A percentile compares a stretch with the other conserved stretches of the same genome.
Evolutionary conservation across 1,140 invertebrate genomes (phyloP).

Genomic region (Drosophila pseudoobscura): DNA sequence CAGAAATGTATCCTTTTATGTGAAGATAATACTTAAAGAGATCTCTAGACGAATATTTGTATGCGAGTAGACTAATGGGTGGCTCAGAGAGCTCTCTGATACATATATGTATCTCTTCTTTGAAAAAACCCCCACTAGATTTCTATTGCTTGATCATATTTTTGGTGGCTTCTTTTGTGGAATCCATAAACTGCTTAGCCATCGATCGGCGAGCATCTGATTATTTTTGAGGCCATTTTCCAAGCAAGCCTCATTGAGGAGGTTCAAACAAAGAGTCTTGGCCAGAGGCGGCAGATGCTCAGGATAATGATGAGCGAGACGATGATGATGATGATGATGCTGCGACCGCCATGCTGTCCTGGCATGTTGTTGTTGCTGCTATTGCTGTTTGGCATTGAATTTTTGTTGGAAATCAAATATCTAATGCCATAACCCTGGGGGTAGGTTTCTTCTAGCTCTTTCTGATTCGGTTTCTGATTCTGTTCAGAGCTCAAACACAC

Average conservation of each 20-base stretch:
- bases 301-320: conserved; percentile 34
- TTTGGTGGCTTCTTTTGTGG: too few relatives aligned
- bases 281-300: conserved; percentile 56
- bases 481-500: conserved; percentile 6
- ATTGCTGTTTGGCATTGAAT: conserved; percentile 52
- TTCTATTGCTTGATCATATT: too few relatives aligned
- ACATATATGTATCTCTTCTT: too few relatives aligned
- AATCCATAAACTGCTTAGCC: too few relatives aligned
- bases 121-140: too few relatives aligned
- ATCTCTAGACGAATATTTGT: too few relatives aligned
- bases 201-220: neutral
- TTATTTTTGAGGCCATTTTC: conserved; percentile 42
- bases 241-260: conserved; percentile 32
- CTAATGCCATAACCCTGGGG: conserved; percentile 63
- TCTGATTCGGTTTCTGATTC: conserved; percentile 1
- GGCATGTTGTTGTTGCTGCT: conserved; percentile 25
- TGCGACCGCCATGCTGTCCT: conserved; percentile 67
- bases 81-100: too few relatives aligned
- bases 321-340: conserved; percentile 45
- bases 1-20: too few relatives aligned
- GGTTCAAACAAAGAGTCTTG: conserved; percentile 21
- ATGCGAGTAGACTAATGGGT: too few relatives aligned
- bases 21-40: too few relatives aligned
- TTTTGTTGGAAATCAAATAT: conserved; percentile 72
- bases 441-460: conserved; percentile 51